These are phyloP conservation scores for Cataglyphis cursor DNA, from an alignment of 2,888 invertebrate species.

Conservation along the genomic window DNA sequence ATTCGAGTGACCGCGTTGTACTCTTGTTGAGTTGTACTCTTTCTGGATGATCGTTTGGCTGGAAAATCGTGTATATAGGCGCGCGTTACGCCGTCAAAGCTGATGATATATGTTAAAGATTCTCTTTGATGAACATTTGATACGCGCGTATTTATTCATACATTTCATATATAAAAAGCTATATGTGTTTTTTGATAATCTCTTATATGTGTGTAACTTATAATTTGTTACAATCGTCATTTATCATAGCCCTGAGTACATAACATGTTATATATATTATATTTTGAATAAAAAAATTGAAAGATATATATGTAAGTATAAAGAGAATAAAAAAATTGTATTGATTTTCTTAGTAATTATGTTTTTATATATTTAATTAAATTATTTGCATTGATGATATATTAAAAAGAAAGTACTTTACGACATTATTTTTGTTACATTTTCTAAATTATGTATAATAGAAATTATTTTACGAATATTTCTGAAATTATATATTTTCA, in stretches of 20 bases:
- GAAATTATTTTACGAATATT: neutral
- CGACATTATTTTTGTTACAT: neutral
- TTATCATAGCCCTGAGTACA: neutral
- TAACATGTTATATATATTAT: neutral
- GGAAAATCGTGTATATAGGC: constrained; percentile 42
- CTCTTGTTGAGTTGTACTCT: constrained; percentile 54
- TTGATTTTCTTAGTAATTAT: neutral
- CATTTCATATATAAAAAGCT: constrained; percentile 11
- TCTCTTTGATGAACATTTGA: constrained; percentile 43
- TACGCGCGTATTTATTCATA: constrained; percentile 7
- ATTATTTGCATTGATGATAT: neutral
- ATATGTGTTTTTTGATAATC: neutral
- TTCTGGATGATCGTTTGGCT: constrained; percentile 42
- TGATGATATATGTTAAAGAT: constrained; percentile 29
- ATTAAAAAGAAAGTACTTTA: neutral
- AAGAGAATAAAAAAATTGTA: neutral
- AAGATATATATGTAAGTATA: neutral
- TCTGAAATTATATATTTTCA: neutral
- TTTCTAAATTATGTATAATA: neutral
- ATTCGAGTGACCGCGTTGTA: constrained; percentile 60
- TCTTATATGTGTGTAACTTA: constrained; percentile 8
- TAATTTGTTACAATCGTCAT: neutral
- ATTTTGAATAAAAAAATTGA: constrained; percentile 13
- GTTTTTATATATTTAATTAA: neutral
- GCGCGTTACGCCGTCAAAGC: constrained; percentile 35